Base-by-base conservation (phyloP, 2,797 vertebrate species). In the Tarsius wallacei region DNA sequence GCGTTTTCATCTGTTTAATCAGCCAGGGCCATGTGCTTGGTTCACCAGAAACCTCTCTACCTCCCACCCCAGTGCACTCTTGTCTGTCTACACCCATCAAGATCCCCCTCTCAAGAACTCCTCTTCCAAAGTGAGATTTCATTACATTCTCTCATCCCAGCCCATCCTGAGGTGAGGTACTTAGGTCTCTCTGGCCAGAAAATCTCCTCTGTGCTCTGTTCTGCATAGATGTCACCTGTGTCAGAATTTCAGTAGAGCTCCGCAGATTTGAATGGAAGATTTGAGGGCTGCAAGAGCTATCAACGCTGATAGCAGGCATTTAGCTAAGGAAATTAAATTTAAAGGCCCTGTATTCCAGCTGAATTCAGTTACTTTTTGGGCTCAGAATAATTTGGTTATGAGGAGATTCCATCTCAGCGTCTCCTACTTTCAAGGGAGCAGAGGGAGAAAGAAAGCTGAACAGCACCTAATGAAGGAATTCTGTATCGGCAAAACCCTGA, bases 291-390 rank as follows among this genome's bases (percentile, higher is more conserved):
- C 10, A 6, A 17, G 11, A 13, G 13, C 61, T 71, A 1, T 61
- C 17, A 1, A 7, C 0, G 1, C 49, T 42, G 55, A 49, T 14
- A 47, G 28, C 24, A 14, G 74, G 73, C 68, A 11, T 47, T 83
- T 61, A 93, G 83, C 89, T 68, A 49, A 95, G 83, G 83, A 95
- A 94, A 94, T 96, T 55, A 53, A 71, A 91, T 36, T 12, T 17
- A 77, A 59, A 87, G 71, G 10, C 21, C 49, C 19, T 51, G n/a
- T 26, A 2, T 94, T 55, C 74, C 22, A 21, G 63, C 57, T 87
- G 47, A 53, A 31, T 66, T 83, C 63, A 42, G 31, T 77, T 19
- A 42, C 53, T 95, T 24, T 14, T 66, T 83, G 91, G 57, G 73
- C 51, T 47, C 78, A 13, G 57, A 28, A 78, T 74, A 73, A 49